These are phyloP conservation scores for Tachina grossa DNA, from an alignment of 2,888 invertebrate species.

Conservation along the genomic window DNA sequence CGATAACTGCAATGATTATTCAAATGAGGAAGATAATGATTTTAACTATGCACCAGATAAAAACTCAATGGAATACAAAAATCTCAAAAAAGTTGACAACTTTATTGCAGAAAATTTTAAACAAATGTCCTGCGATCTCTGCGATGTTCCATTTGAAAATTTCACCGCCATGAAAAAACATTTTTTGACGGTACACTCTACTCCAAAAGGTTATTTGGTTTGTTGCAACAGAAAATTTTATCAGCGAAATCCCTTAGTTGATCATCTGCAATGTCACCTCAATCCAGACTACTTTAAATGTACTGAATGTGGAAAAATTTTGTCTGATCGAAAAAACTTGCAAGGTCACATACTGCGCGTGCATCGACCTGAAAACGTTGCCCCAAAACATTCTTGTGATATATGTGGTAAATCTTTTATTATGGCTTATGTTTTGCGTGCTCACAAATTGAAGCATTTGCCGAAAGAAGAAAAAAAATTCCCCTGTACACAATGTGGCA, in stretches of 20 bases:
- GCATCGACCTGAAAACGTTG: constrained; percentile 77
- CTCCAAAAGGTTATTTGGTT: constrained; percentile 76
- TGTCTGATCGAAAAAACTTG: constrained; percentile 75
- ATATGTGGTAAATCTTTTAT: constrained; percentile 79
- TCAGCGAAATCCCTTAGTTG: constrained; percentile 75
- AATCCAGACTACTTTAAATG: constrained; percentile 80
- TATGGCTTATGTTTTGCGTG: constrained; percentile 76
- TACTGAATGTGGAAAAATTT: constrained; percentile 74
- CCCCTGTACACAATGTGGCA: constrained; percentile 77
- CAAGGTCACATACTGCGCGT: constrained; percentile 78
- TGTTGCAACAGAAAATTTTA: constrained; percentile 78
- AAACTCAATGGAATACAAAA: constrained; percentile 74
- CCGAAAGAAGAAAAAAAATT: constrained; percentile 78
- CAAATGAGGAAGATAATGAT: constrained; percentile 73
- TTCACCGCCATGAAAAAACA: constrained; percentile 77
- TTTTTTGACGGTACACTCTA: constrained; percentile 74
- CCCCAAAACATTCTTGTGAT: constrained; percentile 76
- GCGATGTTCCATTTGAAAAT: constrained; percentile 75
- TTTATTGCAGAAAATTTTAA: constrained; percentile 78
- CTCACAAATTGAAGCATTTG: constrained; percentile 77
- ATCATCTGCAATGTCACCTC: constrained; percentile 77
- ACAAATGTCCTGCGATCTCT: constrained; percentile 76
- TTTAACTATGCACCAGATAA: constrained; percentile 70
- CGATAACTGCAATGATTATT: not conserved
- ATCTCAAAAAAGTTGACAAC: constrained; percentile 76